Evolutionary conservation across 1,140 invertebrate species (phyloP), one percentile per base, ranked within the genome.

Genomic region (Atta cephalotes): DNA sequence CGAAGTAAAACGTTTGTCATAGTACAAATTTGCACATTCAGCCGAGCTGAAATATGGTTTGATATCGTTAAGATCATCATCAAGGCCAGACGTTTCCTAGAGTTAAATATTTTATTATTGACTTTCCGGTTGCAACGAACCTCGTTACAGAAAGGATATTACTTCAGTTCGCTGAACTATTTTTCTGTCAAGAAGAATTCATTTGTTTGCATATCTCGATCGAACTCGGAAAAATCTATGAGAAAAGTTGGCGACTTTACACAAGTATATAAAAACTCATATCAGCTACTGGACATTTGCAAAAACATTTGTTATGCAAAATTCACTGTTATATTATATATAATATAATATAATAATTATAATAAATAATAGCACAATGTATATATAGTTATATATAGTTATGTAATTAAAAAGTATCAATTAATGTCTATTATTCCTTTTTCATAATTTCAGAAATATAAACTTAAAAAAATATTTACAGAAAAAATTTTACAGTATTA

Each of bases 31-130:
- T 76, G 56, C 39, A 49, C 45, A 51, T 74, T 35, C 7, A 62
- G 16, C 18, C 28, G 12, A 82, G 12, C 35, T 74, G 25, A 53
- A 74, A 35, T 84, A 62, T 2, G 25, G 18, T 53, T 65, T 58
- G 66, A n/a, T 60, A 72, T 63, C 35, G 68, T 81, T 81, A 81
- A 58, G n/a, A 58, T 62, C 53, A 39, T 71, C 45, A 12, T 82
- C 39, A 51, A n/a, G 31, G 2, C 14, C 25, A 74, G 56, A 62
- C 70, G 10, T 74, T 84, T 84, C 28, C 39, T 49, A 21, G 25
- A 74, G 35, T 74, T 39, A 84, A 84, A 84, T 84, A 84, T 84
- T 84, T 84, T 84, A 84, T 84, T 49, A 84, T 76, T 62, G 39
- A 76, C 60, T 84, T 51, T 76, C 31, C 31, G 66, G 9, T 6